Evolutionary conservation across 92 coral and sea anemone genomes (phyloP), one percentile per base, ranked within the genome.

Genomic region (Desmophyllum pertusum): DNA sequence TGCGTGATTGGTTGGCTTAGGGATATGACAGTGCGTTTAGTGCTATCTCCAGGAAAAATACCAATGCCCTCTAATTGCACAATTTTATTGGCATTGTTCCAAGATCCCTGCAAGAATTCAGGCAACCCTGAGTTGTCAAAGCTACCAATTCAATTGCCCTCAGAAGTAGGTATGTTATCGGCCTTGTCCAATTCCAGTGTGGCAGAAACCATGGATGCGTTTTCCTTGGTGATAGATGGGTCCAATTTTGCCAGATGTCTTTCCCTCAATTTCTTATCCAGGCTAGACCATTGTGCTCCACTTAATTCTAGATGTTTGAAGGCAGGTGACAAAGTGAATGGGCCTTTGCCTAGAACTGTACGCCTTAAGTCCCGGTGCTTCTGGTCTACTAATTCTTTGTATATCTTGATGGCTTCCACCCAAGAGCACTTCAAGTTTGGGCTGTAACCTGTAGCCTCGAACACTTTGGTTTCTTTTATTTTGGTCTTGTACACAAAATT

Each of bases 71-170:
- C 89, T 43, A 80, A 73, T 57, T 79, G 72, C 67, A 80, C 21
- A 72, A 84, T 84, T 77, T 84, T 84, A 30, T 76, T 84, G 62
- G 83, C 83, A 69, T 84, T 75, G 74, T 36, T 51, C 88, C 88
- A 84, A 17, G 88, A 84, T 11, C 88, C 83, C 57, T 84, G 59
- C 21, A 59, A 10, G 43, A 57, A 76, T 43, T 84, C 74, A 14
- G 88, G 88, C 23, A 75, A 62, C 9, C 88, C 76, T 40, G 81
- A 77, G 15, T 61, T 76, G 52, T n/a, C 76, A 77, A 76, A 84
- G 59, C 77, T 33, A 21, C 84, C 84, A n/a, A n/a, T n/a, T n/a
- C n/a, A n/a, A n/a, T n/a, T n/a, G n/a, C n/a, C n/a, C n/a, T n/a
- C n/a, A n/a, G n/a, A n/a, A n/a, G n/a, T n/a, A n/a, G n/a, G n/a